Percentiles rank a stretch among this genome's conserved stretches.
phyloP scores from a whole-genome alignment of 2,113 vertebrate species.

The Chaenogobius annularis region DNA sequence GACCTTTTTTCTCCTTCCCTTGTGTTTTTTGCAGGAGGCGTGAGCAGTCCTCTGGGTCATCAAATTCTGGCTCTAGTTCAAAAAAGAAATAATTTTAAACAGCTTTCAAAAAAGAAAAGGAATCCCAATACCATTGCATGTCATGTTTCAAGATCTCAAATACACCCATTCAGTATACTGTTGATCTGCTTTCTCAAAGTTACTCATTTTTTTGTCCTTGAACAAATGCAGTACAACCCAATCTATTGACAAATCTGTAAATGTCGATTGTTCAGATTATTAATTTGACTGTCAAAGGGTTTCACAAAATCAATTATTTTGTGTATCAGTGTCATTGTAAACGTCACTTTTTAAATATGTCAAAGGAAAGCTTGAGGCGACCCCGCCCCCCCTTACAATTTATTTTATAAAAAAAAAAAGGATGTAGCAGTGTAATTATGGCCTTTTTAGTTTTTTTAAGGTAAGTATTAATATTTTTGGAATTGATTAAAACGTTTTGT shows the following conservation, averaged over 20 bases:
- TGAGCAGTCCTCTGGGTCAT: slow-evolving; percentile 92
- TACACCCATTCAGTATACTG: slow-evolving; percentile 56
- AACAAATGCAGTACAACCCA: slow-evolving; percentile 27
- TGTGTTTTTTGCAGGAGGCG: slow-evolving; percentile 84
- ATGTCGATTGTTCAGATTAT: slow-evolving; percentile 39
- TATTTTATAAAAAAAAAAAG: slow-evolving; percentile 21
- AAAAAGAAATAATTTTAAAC: slow-evolving; percentile 91
- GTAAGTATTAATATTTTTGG: slow-evolving; percentile 77
- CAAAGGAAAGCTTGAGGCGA: background rate
- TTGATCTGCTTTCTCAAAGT: slow-evolving; percentile 63
- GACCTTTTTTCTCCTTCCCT: slow-evolving; percentile 58
- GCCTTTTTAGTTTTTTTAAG: slow-evolving; percentile 66
- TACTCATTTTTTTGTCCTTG: slow-evolving; percentile 37
- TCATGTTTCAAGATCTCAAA: slow-evolving; percentile 64
- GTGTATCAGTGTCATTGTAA: slow-evolving; percentile 9
- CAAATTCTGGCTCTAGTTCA: slow-evolving; percentile 95
- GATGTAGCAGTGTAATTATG: slow-evolving; percentile 33
- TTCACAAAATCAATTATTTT: slow-evolving; percentile 30
- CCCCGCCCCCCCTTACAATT: background rate
- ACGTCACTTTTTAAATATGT: slow-evolving; percentile 4
- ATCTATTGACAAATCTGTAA: slow-evolving; percentile 51
- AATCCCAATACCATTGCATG: slow-evolving; percentile 73
- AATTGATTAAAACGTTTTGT: slow-evolving; percentile 20
- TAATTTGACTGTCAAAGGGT: slow-evolving; percentile 39
- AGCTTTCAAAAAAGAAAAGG: slow-evolving; percentile 39